Base-by-base conservation (phyloP, 2,888 invertebrate species). In the Drosophila putrida region DNA sequence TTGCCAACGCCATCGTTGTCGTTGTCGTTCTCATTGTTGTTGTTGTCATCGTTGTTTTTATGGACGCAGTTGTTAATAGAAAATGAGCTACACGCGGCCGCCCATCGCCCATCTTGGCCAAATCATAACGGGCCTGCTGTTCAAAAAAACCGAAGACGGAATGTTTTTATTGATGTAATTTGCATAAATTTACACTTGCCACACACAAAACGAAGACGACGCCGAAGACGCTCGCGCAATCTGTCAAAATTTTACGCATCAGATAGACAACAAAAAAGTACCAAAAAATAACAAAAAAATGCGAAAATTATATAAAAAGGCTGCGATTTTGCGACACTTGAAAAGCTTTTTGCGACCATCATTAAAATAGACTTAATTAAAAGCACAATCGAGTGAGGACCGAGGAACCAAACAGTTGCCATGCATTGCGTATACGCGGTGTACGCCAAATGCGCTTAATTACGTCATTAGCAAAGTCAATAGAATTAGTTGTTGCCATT, bases 381-480 rank as follows among this genome's bases (percentile, higher is more conserved):
- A 79, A 84, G 58, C 64, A 83, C 75, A 86, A 76, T 61, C 20
- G 20, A 20, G 20, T 20, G 20, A n/a, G n/a, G n/a, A n/a, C n/a
- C n/a, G 20, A 58, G 57, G 47, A 43, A 55, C 31, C 38, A 54
- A 65, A 61, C 13, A 46, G 54, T 70, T 51, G 55, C 25, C 36
- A 25, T 15, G 31, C 71, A 70, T 69, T 69, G 75, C 72, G 76
- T 76, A 73, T 79, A 78, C 75, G 83, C 58, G 54, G 46, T 49
- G 68, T 58, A 43, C 50, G 62, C 54, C 75, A 73, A 87, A 83
- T 88, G 81, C 84, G 68, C 86, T 86, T 90, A 90, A 90, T 90
- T 86, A 90, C 90, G 85, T 90, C 90, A 90, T 90, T 90, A 90
- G 90, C 85, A 90, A 80, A 90, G 90, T 90, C 89, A 90, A 90